Base-by-base conservation (phyloP, 2,113 vertebrate species). In the Oxygymnocypris stewartii region DNA sequence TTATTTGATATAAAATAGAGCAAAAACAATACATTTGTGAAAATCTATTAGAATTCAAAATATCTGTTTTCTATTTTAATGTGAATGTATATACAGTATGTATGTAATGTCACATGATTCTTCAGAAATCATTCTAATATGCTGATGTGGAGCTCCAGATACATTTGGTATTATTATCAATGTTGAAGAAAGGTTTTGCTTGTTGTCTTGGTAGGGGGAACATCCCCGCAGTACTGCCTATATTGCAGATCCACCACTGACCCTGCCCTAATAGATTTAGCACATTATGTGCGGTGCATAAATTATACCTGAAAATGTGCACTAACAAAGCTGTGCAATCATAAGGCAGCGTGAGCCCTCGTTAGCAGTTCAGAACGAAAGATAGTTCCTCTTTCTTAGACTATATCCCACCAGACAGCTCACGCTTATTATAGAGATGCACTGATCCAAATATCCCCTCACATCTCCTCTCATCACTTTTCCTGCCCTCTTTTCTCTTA, bases 391-490 rank as follows among this genome's bases (percentile, higher is more conserved):
- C 87, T 88, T 88, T 82, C 85, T 86, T 86, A 88, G 84, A 82
- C 85, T 51, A 49, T 86, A 88, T 88, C 86, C 85, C 85, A 87
- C 82, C 84, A 86, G 67, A 67, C 67, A 31, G 59, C 88, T 18
- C 82, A 31, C n/a, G 88, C 85, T 87, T 89, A 87, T 88, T 88
- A 89, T 84, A 76, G 81, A 87, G 80, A 87, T 87, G 86, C 81
- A 87, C 69, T 83, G 85, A 89, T 86, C 85, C 83, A 87, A 75
- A 79, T 79, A 85, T 89, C 79, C 73, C 61, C 82, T 85, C 85
- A 84, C 85, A 80, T 87, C 88, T 71, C 85, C 37, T 75, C 54
- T 65, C 82, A 83, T 84, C 79, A 79, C 80, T 84, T 73, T 84
- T 78, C 85, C 79, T 61, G 73, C 67, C 84, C 74, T 84, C 37